Percentiles rank a stretch among this genome's conserved stretches.
Conservation (phyloP, 2,888 invertebrate genomes). For the Dascillus cervinus region DNA sequence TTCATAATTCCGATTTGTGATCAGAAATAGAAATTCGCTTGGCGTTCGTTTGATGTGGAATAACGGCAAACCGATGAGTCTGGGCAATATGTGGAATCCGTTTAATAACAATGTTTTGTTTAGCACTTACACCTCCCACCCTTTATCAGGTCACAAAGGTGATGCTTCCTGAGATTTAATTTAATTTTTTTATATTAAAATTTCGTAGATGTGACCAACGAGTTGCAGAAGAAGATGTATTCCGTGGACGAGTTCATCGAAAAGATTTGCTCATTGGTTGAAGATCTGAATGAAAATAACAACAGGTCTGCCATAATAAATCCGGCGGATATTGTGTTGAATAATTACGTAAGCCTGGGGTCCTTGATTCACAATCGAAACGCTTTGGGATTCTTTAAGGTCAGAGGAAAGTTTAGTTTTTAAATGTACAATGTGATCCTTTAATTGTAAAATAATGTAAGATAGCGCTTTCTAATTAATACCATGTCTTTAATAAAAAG, state of each 20-base stretch:
- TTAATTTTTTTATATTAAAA: slow-evolving; percentile 2
- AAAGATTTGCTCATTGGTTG: slow-evolving; percentile 49
- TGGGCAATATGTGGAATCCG: slow-evolving; percentile 77
- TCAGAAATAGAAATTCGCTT: slow-evolving; percentile 64
- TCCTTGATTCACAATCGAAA: slow-evolving; percentile 78
- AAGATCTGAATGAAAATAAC: slow-evolving; percentile 35
- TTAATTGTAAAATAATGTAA: too few relatives aligned
- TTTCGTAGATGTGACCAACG: slow-evolving; percentile 32
- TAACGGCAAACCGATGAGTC: slow-evolving; percentile 57
- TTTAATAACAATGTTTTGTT: slow-evolving; percentile 73
- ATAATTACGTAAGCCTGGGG: slow-evolving; percentile 72
- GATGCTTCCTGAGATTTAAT: slow-evolving; percentile 13
- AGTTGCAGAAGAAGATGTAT: slow-evolving; percentile 40
- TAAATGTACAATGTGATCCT: slow-evolving; percentile 45
- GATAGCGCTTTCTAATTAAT: too few relatives aligned
- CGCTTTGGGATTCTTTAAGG: slow-evolving; percentile 78
- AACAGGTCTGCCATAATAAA: slow-evolving; percentile 47
- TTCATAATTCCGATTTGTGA: too few relatives aligned
- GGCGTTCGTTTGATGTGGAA: slow-evolving; percentile 77
- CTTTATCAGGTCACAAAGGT: slow-evolving; percentile 68
- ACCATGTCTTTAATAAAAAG: too few relatives aligned
- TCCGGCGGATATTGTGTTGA: slow-evolving; percentile 64
- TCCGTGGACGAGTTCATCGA: slow-evolving; percentile 55
- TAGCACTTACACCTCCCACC: slow-evolving; percentile 73
- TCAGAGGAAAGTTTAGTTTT: slow-evolving; percentile 78